These are phyloP conservation scores for Flexamia atlantica DNA, from an alignment of 2,888 invertebrate species.

Conservation along the genomic window DNA sequence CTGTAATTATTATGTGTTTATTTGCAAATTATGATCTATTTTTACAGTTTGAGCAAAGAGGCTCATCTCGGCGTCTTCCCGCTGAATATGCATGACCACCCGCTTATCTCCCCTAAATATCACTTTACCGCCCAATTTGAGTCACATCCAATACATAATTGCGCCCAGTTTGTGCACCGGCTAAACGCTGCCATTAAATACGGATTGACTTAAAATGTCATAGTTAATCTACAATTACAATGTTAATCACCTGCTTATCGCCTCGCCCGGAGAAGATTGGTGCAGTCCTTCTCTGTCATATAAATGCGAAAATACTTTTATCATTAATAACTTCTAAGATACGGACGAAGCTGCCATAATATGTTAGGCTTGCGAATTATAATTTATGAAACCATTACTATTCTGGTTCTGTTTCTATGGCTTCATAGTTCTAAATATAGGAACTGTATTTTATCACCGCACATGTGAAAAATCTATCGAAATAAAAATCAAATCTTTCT, in stretches of 20 bases:
- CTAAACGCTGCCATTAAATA: conserved; percentile 18
- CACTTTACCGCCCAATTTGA: conserved; percentile 32
- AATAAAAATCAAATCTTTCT: too few relatives aligned
- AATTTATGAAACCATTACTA: too few relatives aligned
- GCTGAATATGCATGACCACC: conserved; percentile 47
- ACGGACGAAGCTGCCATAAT: too few relatives aligned
- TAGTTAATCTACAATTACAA: conserved; percentile 38
- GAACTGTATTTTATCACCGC: too few relatives aligned
- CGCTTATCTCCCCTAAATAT: conserved; percentile 31
- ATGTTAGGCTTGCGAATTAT: too few relatives aligned
- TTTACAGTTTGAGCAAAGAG: conserved; percentile 45
- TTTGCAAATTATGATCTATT: conserved; percentile 55
- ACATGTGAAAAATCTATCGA: too few relatives aligned
- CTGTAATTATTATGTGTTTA: conserved; percentile 54
- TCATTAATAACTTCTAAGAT: too few relatives aligned
- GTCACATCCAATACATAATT: conserved; percentile 43
- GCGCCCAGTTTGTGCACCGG: conserved; percentile 4
- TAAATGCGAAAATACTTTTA: not conserved
- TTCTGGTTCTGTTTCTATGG: too few relatives aligned
- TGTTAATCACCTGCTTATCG: conserved; percentile 13
- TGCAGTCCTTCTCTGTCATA: not conserved
- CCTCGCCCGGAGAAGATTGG: not conserved
- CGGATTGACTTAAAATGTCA: conserved; percentile 6
- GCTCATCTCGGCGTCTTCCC: conserved; percentile 7
- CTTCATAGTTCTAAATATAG: too few relatives aligned